A percentile compares a stretch with the other conserved stretches of the same genome.
These are phyloP conservation scores for Hippocampus barbouri DNA, from an alignment of 2,113 vertebrate species.

Conservation along the genomic window DNA sequence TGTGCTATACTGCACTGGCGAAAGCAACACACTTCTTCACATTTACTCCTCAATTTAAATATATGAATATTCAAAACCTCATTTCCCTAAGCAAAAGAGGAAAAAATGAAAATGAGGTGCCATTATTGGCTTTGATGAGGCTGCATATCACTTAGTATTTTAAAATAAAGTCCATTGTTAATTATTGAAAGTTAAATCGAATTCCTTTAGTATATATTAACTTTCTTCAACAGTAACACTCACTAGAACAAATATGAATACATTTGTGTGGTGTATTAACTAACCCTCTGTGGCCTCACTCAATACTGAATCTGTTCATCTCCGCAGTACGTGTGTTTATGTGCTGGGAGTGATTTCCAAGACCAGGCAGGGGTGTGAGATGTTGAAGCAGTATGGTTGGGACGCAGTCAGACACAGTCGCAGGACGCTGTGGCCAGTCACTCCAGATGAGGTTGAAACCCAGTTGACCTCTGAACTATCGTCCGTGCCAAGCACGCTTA, in stretches of 20 bases:
- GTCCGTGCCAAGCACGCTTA: slow-evolving; percentile 74
- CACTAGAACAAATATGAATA: not conserved
- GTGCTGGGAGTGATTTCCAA: slow-evolving; percentile 92
- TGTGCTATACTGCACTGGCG: not conserved
- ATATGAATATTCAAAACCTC: not conserved
- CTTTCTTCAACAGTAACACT: not conserved
- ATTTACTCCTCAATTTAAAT: not conserved
- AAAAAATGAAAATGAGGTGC: not conserved
- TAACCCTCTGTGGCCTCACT: not conserved
- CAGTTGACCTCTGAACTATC: slow-evolving; percentile 69
- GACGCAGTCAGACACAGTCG: slow-evolving; percentile 93
- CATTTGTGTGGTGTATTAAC: not conserved
- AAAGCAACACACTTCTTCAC: not conserved
- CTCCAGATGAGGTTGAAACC: slow-evolving; percentile 88
- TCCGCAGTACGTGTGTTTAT: slow-evolving; percentile 87
- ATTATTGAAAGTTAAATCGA: not conserved
- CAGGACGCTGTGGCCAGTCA: slow-evolving; percentile 91
- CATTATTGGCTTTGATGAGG: not conserved
- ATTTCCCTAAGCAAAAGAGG: not conserved
- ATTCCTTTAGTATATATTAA: not conserved
- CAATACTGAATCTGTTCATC: not conserved
- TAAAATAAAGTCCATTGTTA: not conserved
- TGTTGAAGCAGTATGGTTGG: slow-evolving; percentile 91
- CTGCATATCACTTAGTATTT: not conserved
- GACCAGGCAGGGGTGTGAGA: slow-evolving; percentile 94